phyloP scores from a whole-genome alignment of 2,888 invertebrate genomes.

The Phasia obesa region DNA sequence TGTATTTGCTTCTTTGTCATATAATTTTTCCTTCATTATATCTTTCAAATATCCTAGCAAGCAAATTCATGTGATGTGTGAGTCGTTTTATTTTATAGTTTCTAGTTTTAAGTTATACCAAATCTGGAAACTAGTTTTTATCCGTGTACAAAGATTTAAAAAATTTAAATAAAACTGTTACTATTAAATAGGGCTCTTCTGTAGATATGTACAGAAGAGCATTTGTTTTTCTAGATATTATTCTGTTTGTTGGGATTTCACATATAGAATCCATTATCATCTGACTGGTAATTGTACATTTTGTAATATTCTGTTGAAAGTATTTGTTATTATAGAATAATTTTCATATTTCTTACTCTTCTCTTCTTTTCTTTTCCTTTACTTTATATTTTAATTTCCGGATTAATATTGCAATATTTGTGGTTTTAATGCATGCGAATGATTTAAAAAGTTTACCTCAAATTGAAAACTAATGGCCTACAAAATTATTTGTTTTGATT shows the following conservation, averaged over 20 bases:
- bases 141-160: too few species aligned
- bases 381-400: slow-evolving; percentile 76
- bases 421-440: slow-evolving; percentile 79
- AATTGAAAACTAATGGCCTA: slow-evolving; percentile 81
- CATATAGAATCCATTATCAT: neutral
- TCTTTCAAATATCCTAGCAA: slow-evolving; percentile 1
- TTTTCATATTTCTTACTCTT: neutral
- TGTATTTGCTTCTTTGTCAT: neutral
- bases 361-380: slow-evolving; percentile 4
- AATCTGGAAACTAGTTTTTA: too few species aligned
- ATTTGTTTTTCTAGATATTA: neutral
- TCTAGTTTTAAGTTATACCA: too few species aligned
- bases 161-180: too few species aligned
- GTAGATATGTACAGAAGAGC: too few species aligned
- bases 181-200: too few species aligned
- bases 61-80: too few species aligned
- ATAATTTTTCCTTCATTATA: neutral
- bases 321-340: slow-evolving; percentile 17
- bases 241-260: neutral
- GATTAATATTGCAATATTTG: slow-evolving; percentile 77
- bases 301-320: slow-evolving; percentile 1
- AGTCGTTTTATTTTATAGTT: too few species aligned
- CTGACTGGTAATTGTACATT: neutral
- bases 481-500: slow-evolving; percentile 73
- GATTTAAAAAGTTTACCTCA: slow-evolving; percentile 79